Percentiles rank a stretch among this genome's conserved stretches.
Evolutionary conservation across 2,888 invertebrate species (phyloP).

Genomic region (Dicyrtoma fusca): DNA sequence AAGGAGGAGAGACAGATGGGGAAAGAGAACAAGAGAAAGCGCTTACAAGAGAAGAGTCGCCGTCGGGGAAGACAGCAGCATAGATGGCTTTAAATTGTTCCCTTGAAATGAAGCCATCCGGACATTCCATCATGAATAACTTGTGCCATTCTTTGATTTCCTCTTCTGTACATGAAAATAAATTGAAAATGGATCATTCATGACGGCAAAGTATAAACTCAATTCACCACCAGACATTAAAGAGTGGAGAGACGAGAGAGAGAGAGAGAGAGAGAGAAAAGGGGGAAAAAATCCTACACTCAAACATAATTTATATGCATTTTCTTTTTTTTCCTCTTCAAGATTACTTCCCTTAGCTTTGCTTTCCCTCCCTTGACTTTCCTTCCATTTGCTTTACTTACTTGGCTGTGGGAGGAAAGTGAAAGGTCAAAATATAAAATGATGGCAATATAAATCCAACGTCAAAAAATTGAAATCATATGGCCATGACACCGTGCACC

Average conservation of each 20-base stretch:
- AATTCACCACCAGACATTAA: no score
- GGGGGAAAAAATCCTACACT: not conserved
- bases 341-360: not conserved
- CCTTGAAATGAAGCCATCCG: slow-evolving; percentile 92
- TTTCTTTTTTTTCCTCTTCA: not conserved
- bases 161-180: slow-evolving; percentile 71
- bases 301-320: not conserved
- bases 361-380: no score
- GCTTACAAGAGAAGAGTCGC: slow-evolving; percentile 87
- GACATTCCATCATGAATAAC: slow-evolving; percentile 97
- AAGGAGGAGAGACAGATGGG: no score
- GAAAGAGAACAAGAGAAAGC: not conserved
- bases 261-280: no score
- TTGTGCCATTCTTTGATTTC: slow-evolving; percentile 99
- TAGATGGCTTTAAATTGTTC: slow-evolving; percentile 99
- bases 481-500: no score
- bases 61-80: slow-evolving; percentile 98
- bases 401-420: no score
- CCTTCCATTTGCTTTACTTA: no score
- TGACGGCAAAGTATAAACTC: no score
- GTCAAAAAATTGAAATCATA: no score
- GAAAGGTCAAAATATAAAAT: no score
- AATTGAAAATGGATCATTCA: slow-evolving; percentile 25
- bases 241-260: no score
- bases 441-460: no score